Percentiles rank a stretch among this genome's conserved stretches.
Conservation (phyloP, 2,888 invertebrate genomes). For the Melanostoma scalare region DNA sequence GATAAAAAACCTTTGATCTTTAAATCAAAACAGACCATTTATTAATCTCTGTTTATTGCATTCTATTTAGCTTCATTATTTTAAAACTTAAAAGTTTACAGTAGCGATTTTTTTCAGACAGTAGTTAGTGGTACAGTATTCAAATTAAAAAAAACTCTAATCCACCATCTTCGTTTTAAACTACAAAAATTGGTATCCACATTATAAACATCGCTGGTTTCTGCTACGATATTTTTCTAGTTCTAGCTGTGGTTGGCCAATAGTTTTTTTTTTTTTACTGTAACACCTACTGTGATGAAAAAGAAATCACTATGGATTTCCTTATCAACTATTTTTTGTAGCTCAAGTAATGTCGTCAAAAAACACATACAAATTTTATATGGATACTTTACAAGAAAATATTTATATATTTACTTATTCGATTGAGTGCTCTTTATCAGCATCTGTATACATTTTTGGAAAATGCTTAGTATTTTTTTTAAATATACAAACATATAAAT, state of each 20-base stretch:
- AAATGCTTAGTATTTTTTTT: conserved; percentile 28
- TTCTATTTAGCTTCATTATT: not conserved
- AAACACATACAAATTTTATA: conserved; percentile 15
- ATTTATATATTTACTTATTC: not conserved
- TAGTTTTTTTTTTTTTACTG: too few relatives aligned
- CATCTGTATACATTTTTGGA: conserved; percentile 41
- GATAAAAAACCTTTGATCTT: too few relatives aligned
- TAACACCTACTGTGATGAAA: too few relatives aligned
- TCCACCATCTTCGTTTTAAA: too few relatives aligned
- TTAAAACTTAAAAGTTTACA: conserved; percentile 7
- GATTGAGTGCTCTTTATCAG: conserved; percentile 12
- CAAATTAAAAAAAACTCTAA: too few relatives aligned
- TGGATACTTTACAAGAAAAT: not conserved
- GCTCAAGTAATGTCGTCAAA: conserved; percentile 37
- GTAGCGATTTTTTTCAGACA: too few relatives aligned
- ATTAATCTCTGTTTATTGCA: conserved; percentile 12
- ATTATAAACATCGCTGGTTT: too few relatives aligned
- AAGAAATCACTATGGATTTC: too few relatives aligned
- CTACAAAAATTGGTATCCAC: too few relatives aligned
- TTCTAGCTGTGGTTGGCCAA: too few relatives aligned
- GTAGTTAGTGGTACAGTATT: too few relatives aligned
- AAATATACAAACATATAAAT: conserved; percentile 11
- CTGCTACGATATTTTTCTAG: too few relatives aligned
- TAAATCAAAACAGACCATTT: not conserved
- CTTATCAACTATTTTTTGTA: conserved; percentile 36